These are phyloP conservation scores for Peromyscus maniculatus DNA, from an alignment of 2,113 vertebrate genomes.

Conservation along the genomic window DNA sequence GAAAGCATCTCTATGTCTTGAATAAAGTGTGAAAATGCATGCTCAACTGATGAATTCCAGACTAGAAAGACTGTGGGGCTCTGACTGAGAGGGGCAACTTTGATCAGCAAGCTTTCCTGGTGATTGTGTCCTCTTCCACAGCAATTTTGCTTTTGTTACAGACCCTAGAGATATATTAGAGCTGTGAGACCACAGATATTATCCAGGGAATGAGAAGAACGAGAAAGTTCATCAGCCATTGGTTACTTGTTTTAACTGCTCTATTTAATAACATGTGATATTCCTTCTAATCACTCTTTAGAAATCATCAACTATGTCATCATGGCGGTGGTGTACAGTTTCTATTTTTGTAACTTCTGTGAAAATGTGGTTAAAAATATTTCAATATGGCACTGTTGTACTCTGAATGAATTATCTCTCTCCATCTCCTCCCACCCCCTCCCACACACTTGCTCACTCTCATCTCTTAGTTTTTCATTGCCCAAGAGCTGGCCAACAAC, in stretches of 20 bases:
- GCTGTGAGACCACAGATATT: fast-evolving
- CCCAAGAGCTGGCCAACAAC: neutral
- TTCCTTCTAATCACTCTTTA: no score
- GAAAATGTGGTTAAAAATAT: neutral
- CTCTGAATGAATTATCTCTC: neutral
- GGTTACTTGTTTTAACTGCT: no score
- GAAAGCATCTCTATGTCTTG: neutral
- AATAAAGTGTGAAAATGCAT: neutral
- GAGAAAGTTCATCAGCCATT: neutral
- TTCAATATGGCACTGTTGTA: neutral
- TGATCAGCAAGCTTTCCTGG: neutral
- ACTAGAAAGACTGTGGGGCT: neutral
- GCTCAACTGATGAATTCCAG: neutral
- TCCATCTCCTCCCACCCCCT: fast-evolving
- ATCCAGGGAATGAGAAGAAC: fast-evolving
- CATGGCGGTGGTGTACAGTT: neutral
- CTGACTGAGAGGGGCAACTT: neutral
- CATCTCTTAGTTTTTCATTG: neutral
- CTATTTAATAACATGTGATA: neutral
- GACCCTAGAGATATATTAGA: no score
- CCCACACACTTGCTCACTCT: neutral
- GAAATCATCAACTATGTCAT: neutral
- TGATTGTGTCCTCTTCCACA: neutral
- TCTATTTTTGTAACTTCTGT: neutral
- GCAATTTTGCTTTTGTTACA: neutral